Base-by-base conservation (phyloP, 2,797 vertebrate genomes). In the Pelodytes ibericus region DNA sequence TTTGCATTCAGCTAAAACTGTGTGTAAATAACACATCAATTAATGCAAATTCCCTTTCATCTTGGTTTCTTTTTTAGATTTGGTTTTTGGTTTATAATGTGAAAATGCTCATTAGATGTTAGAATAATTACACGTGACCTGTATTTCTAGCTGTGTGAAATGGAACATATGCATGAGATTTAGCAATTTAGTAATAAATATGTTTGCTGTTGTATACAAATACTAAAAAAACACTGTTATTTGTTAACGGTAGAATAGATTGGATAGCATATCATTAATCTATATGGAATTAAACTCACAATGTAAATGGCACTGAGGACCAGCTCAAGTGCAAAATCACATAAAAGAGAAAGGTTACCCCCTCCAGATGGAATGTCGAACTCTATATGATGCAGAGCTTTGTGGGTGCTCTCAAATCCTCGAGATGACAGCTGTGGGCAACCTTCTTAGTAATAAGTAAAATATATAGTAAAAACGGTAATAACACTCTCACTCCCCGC, bases 21-120 rank as follows among this genome's bases (percentile, higher is more conserved):
- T 65, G 72, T 58, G 51, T 64, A 74, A 58, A 58, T 44, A 58
- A 58, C 62, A 74, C 27, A 47, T 74, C 30, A 57, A 58, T 74
- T 56, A 66, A 74, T 74, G 62, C 33, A 57, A 16, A 74, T 66
- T 74, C 11, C 29, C 62, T 66, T 57, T 66, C 57, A 71, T 49
- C 39, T 41, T 20, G 22, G 25, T n/a, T 44, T 41, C n/a, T 60
- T 29, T 25, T 25, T 44, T 61, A 25, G 9, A 27, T 22, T 25
- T 1, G 39, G n/a, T n/a, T n/a, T n/a, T 8, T 44, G 25, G 22
- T 22, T 57, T 74, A 5, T 36, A 64, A 65, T 44, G 61, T 57
- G 5, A 66, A 53, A 56, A 41, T 24, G 22, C 25, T 57, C 31
- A 66, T 64, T 74, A 41, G 31, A 58, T 58, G 30, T 25, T 53